Conservation (phyloP, 1,140 invertebrate species). For the Penaeus japonicus region DNA sequence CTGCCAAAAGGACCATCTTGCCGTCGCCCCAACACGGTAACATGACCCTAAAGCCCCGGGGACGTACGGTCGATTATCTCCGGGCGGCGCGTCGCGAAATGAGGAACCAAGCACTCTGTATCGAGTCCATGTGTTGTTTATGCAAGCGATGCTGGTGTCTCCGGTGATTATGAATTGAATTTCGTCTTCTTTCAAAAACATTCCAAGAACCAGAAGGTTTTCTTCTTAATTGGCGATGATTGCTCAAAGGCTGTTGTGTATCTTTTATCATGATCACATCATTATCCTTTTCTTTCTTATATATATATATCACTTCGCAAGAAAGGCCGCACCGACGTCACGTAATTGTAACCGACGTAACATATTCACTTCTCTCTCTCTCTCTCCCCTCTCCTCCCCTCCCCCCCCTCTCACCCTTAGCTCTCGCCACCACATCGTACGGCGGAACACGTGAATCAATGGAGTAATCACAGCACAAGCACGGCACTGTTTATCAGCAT, state of each 20-base stretch:
- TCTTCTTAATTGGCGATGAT: conserved; percentile 1
- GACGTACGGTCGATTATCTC: conserved; percentile 33
- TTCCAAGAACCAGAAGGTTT: not conserved
- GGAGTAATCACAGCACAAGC: not conserved
- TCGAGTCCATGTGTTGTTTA: conserved; percentile 58
- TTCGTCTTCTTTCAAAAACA: conserved; percentile 54
- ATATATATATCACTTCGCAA: not conserved
- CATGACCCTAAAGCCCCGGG: not conserved
- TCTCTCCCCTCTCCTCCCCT: not conserved
- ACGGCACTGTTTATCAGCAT: too few species aligned
- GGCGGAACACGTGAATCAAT: not conserved
- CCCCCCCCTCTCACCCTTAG: not conserved
- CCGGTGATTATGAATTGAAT: conserved; percentile 57
- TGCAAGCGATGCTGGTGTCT: conserved; percentile 57
- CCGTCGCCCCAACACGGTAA: not conserved
- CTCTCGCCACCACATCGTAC: not conserved
- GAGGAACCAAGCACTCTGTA: conserved; percentile 48
- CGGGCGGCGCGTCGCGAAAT: conserved; percentile 8
- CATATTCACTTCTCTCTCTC: not conserved
- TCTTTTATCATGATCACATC: too few species aligned
- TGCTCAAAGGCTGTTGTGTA: conserved; percentile 18
- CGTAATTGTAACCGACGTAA: not conserved
- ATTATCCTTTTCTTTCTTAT: too few species aligned
- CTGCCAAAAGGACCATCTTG: conserved; percentile 40
- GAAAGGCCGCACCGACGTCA: not conserved